phyloP scores from a whole-genome alignment of 2,888 invertebrate genomes.

The Steromphala cineraria region DNA sequence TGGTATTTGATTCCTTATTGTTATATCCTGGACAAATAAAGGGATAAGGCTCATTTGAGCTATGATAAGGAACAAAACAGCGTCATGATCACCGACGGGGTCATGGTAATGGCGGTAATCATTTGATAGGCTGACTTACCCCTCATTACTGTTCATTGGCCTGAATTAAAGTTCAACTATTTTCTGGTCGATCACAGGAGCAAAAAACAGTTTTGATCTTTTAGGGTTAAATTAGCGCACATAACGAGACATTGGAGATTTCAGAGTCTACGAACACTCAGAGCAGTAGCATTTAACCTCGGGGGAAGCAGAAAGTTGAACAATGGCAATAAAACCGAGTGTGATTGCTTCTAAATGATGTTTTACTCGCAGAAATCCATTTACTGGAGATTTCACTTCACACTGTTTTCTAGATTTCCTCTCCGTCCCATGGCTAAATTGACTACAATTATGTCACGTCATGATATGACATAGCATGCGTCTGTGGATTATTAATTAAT shows the following conservation, averaged over 20 bases:
- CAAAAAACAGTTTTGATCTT: not conserved
- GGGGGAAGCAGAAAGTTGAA: conserved; percentile 19
- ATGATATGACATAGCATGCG: too few species aligned
- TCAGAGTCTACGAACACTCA: not conserved
- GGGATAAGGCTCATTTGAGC: not conserved
- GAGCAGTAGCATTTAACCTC: not conserved
- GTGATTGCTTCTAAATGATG: conserved; percentile 15
- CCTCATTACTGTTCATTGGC: not conserved
- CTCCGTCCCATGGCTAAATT: too few species aligned
- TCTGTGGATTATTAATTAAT: too few species aligned
- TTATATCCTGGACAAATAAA: not conserved
- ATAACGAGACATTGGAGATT: conserved; percentile 6
- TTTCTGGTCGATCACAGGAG: not conserved
- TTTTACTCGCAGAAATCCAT: conserved; percentile 23
- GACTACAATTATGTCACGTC: too few species aligned
- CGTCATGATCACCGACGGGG: not conserved
- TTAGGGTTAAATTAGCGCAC: not conserved
- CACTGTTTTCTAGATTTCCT: too few species aligned
- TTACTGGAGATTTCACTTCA: not conserved
- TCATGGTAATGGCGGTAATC: not conserved
- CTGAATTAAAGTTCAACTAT: not conserved
- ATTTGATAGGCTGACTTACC: not conserved
- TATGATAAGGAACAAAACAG: not conserved
- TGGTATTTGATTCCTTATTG: not conserved
- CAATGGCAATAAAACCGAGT: conserved; percentile 23